Conservation (phyloP, 2,113 vertebrate genomes). For the Prietella phreatophila region DNA sequence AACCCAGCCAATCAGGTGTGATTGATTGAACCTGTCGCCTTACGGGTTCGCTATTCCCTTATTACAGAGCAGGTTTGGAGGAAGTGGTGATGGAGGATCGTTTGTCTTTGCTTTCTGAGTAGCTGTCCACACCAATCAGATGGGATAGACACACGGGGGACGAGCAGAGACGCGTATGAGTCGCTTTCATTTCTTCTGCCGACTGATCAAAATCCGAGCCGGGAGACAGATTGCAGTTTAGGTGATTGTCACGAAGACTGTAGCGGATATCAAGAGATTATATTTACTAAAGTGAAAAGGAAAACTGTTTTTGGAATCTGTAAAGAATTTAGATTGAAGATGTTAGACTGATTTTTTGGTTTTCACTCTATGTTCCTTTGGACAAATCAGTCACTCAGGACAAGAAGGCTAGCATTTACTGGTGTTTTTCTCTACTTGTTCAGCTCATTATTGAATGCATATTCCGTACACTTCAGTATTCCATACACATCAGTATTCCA, state of each 20-base stretch:
- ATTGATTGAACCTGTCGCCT: constrained; percentile 66
- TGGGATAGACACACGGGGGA: constrained; percentile 40
- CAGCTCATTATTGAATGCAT: not conserved
- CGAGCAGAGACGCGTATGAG: constrained; percentile 2
- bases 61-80: constrained; percentile 29
- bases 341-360: not conserved
- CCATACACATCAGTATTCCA: fast-evolving
- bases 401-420: not conserved
- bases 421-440: no score
- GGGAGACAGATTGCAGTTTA: constrained; percentile 6
- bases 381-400: not conserved
- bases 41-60: constrained; percentile 65
- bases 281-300: constrained; percentile 14
- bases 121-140: constrained; percentile 58
- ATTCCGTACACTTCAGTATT: no score
- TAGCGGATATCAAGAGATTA: not conserved
- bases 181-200: constrained; percentile 24
- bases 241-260: constrained; percentile 10
- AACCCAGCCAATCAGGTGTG: constrained; percentile 60
- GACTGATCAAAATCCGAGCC: not conserved
- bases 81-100: constrained; percentile 7
- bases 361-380: not conserved
- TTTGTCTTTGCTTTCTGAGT: constrained; percentile 57
- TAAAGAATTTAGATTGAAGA: constrained; percentile 13
- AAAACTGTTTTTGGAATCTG: not conserved